These are phyloP conservation scores for Anabas testudineus DNA, from an alignment of 2,797 vertebrate species.

Conservation along the genomic window DNA sequence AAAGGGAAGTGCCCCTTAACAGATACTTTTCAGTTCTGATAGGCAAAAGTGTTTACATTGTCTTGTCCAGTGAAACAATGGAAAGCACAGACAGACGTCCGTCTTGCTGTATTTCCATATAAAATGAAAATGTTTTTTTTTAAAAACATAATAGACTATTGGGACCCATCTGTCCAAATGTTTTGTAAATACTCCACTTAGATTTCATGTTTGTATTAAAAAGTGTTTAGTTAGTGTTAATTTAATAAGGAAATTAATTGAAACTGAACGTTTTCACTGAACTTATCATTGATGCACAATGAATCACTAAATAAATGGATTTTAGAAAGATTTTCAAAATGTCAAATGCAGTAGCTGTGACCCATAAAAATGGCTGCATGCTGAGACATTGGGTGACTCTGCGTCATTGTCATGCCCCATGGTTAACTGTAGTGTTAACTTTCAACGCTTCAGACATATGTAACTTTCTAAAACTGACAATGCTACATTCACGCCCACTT, in stretches of 20 bases:
- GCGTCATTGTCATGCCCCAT: too few relatives aligned
- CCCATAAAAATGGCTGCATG: not conserved
- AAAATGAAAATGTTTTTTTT: too few relatives aligned
- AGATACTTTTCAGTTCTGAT: constrained; percentile 11
- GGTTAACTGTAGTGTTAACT: too few relatives aligned
- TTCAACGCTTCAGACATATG: too few relatives aligned
- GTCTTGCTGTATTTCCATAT: not conserved
- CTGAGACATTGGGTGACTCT: not conserved
- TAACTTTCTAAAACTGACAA: too few relatives aligned
- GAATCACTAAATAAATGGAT: not conserved
- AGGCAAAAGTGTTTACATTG: constrained; percentile 13
- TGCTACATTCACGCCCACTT: not conserved
- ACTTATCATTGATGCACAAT: not conserved
- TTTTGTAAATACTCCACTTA: not conserved
- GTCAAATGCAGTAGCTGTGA: too few relatives aligned
- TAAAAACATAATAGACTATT: too few relatives aligned
- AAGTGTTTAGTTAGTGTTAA: constrained; percentile 1
- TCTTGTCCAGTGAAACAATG: not conserved
- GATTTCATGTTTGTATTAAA: not conserved
- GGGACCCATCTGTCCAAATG: not conserved
- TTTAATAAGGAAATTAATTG: not conserved
- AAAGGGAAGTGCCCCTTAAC: too few relatives aligned
- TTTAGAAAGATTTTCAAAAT: not conserved
- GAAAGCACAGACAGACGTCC: not conserved
- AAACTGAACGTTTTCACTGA: constrained; percentile 1